Base-by-base conservation (phyloP, 1,140 invertebrate species). In the Brachionus angularis region DNA sequence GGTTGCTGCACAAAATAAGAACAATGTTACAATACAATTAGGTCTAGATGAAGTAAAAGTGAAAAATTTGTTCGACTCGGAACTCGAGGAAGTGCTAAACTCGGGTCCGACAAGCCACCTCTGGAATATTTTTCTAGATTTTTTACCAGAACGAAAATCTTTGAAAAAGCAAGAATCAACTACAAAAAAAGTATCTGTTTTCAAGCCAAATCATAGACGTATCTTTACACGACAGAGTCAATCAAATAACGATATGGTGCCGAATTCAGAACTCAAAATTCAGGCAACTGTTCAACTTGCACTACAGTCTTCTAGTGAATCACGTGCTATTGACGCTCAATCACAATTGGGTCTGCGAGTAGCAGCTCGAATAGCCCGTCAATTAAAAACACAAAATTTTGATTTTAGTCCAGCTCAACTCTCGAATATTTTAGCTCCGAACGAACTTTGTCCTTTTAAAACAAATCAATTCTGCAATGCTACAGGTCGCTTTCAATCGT, bases 401-500 rank as follows among this genome's bases (percentile, higher is more conserved):
- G 53, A 58, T 39, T 58, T 58, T n/a, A 58, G 39, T 39, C 34
- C 53, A 21, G 53, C 39, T 23, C 33, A 58, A 5, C 33, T 21
- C 2, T 39, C 39, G 18, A 34, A 31, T 18, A 23, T 31, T 39
- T 18, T 58, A 50, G 62, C 62, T 18, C 33, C 62, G 21, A 46
- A 23, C 23, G 62, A 46, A 67, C 47, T 67, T 47, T 67, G 62
- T 67, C 62, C 62, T 12, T 67, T 67, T 67, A 67, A 67, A 31
- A 47, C 23, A 29, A 67, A 67, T 29, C 18, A 34, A 8, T 34
- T 34, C 42, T 67, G 62, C 18, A 50, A 67, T 50, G 29, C 42
- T 12, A 67, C 46, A 12, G 47, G 27, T 16, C 14, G 42, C 27
- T 67, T 67, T 47, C 62, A 7, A n/a, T 34, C 62, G 29, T 67